Evolutionary conservation across 2,888 invertebrate genomes (phyloP), one percentile per base, ranked within the genome.

Genomic region (Molorchus minor): DNA sequence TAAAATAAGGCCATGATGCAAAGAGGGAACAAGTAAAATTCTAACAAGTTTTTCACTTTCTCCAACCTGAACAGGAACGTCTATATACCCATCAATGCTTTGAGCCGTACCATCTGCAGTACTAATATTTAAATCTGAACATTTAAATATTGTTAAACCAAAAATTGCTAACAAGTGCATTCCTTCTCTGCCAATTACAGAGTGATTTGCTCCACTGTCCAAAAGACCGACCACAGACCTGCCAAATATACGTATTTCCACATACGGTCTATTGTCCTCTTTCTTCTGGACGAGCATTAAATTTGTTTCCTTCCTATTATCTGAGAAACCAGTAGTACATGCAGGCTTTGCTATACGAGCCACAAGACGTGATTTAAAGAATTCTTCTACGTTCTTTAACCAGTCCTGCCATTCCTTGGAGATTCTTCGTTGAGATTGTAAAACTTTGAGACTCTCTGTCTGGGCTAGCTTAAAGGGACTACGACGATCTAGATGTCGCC

Each of bases 201-300:
- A 53, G 30, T 43, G 43, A 30, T 17, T 53, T 17, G 53, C 41
- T 17, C 43, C 53, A 10, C 53, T 43, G 20, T 53, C 53, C 10
- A 53, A 15, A 30, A 53, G 41, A n/a, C 15, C 53, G 5, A 53
- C 53, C n/a, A 53, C 21, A 13, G 29, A 19, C 53, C 43, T 53
- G 29, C 53, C 41, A 25, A 43, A 43, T 13, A 53, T 51, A 8
- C 33, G 47, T n/a, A n/a, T 12, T 16, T 30, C 21, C n/a, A 51
- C 51, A 51, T 53, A 53, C 43, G 43, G 53, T 16, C 53, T 53
- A 43, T 38, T 43, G 8, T 53, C 53, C n/a, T 43, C 12, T 25
- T 38, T 20, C 30, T 53, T 38, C 12, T 12, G 7, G n/a, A 53
- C 43, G 3, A 43, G n/a, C 13, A 47, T 5, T 1, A 16, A 8